A percentile compares a stretch with the other conserved stretches of the same genome.
Conservation (phyloP, 1,140 invertebrate genomes). For the Scaptomyza graminum region DNA sequence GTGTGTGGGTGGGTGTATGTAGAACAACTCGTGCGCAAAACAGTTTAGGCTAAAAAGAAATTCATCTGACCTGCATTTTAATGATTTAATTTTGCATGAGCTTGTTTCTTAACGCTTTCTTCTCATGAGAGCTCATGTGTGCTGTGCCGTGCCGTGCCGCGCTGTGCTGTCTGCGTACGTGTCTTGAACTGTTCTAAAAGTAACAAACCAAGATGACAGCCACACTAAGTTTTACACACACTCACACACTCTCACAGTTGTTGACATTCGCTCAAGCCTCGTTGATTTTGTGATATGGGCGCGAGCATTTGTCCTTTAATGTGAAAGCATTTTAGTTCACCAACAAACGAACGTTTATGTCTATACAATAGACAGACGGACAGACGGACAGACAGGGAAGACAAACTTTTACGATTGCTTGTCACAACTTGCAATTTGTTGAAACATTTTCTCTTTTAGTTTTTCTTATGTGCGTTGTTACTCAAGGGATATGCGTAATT, state of each 20-base stretch:
- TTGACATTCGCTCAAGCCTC: constrained; percentile 66
- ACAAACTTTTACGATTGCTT: constrained; percentile 48
- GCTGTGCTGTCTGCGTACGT: neutral
- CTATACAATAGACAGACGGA: neutral
- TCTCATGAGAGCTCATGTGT: neutral
- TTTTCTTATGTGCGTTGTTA: constrained; percentile 14
- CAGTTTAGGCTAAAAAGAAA: constrained; percentile 72
- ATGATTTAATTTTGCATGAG: constrained; percentile 79
- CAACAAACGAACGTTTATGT: neutral
- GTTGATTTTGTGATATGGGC: constrained; percentile 57
- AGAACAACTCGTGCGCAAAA: constrained; percentile 69
- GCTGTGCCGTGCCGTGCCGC: too few species aligned
- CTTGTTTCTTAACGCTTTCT: constrained; percentile 43
- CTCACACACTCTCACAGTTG: constrained; percentile 29
- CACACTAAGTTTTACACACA: neutral
- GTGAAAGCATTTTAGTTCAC: constrained; percentile 11
- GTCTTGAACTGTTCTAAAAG: constrained; percentile 2
- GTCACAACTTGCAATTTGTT: constrained; percentile 38
- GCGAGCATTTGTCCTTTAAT: constrained; percentile 27
- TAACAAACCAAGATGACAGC: constrained; percentile 33
- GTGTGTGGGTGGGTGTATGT: constrained; percentile 37
- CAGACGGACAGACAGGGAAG: neutral
- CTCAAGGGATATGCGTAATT: constrained; percentile 75
- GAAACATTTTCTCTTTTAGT: constrained; percentile 41
- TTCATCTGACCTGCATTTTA: constrained; percentile 74